Evolutionary conservation across 2,113 vertebrate species (phyloP), one percentile per base, ranked within the genome.

Genomic region (Hippocampus barbouri): DNA sequence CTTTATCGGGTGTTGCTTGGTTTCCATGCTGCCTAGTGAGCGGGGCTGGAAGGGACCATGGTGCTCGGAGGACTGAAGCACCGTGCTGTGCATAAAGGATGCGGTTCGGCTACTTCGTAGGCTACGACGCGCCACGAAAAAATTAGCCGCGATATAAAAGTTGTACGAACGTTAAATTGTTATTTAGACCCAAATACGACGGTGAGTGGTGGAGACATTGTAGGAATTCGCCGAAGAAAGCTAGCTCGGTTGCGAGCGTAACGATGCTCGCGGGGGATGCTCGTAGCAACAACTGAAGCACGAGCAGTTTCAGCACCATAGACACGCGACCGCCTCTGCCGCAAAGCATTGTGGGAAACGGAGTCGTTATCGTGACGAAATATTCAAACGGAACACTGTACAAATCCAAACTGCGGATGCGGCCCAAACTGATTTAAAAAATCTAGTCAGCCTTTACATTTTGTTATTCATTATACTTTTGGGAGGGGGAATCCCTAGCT

Each of bases 251-350:
- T 12, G 59, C 27, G 27, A 61, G 27, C 2, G 57, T 9, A 10
- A 30, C 8, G 84, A 90, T 88, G 84, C 84, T 90, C 78, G 65
- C 71, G 73, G 78, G 76, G 83, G 71, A 74, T 27, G 80, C 70
- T 80, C 80, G 76, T 59, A 82, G 79, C 80, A 74, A 62, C 73
- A 75, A 79, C 80, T 12, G 72, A 86, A 86, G 89, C 80, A 89
- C 91, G 89, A 87, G 90, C 89, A 93, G 92, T 91, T 90, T 95
- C 94, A 95, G 94, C 91, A 94, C 94, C 93, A 90, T 89, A 83
- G 89, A 74, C 80, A 61, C 79, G 70, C 79, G 15, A 74, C 74
- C 75, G 51, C 80, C 75, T 65, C 66, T 45, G 34, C 84, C 90
- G 93, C 88, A 84, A 84, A 85, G 94, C 93, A 95, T 95, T 92